Conservation (phyloP, 2,797 vertebrate species). For the Eulemur rubriventer region DNA sequence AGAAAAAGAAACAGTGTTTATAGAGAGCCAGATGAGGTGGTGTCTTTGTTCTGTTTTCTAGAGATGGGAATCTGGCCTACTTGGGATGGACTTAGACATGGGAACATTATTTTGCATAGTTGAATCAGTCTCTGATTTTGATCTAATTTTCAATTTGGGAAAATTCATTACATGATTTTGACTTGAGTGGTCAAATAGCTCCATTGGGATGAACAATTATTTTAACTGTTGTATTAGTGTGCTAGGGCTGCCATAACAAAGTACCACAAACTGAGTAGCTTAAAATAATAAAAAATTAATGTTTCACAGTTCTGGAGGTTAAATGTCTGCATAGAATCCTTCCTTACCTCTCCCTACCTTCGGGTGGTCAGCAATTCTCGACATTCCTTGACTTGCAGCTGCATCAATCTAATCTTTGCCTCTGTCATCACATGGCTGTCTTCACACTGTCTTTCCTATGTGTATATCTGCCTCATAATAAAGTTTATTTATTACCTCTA, state of each 20-base stretch:
- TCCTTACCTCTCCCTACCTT: neutral
- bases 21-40: neutral
- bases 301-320: neutral
- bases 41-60: neutral
- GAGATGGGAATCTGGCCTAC: neutral
- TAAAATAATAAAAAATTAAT: neutral
- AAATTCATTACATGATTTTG: neutral
- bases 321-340: neutral
- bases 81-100: neutral
- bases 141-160: neutral
- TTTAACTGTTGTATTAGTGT: neutral
- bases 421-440: neutral
- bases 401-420: accelerated
- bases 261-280: neutral
- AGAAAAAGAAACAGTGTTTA: neutral
- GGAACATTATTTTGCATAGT: neutral
- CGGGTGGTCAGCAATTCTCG: neutral
- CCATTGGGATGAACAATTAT: neutral
- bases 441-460: neutral
- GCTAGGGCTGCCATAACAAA: neutral
- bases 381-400: neutral
- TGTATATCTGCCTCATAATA: neutral
- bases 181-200: neutral
- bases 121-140: neutral
- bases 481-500: neutral